Evolutionary conservation across 2,888 invertebrate genomes (phyloP).

Genomic region (Aquatica leii): DNA sequence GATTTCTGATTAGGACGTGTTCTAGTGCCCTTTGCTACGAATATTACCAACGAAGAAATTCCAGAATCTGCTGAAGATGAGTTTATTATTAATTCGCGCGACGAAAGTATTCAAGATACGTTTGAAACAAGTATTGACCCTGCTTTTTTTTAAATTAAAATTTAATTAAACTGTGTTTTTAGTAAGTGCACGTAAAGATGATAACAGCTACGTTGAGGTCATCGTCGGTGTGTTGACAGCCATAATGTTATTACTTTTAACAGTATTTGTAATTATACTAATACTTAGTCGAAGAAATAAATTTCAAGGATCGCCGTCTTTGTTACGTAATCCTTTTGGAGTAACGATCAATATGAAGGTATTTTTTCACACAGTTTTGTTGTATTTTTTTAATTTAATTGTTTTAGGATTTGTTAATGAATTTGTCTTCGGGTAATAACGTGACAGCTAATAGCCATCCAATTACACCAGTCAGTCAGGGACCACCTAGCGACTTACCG

Average conservation of each 20-base stretch:
- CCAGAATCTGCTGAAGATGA: constrained; percentile 63
- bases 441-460: constrained; percentile 55
- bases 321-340: constrained; percentile 68
- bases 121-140: constrained; percentile 66
- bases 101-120: constrained; percentile 63
- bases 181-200: constrained; percentile 67
- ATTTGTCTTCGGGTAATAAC: constrained; percentile 64
- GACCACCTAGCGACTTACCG: constrained; percentile 55
- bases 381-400: no score
- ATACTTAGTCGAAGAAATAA: constrained; percentile 68
- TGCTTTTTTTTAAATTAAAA: background rate
- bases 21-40: constrained; percentile 58
- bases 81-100: constrained; percentile 63
- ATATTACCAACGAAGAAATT: constrained; percentile 64
- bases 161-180: constrained; percentile 12
- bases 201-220: constrained; percentile 68
- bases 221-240: constrained; percentile 72
- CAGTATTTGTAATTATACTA: constrained; percentile 70
- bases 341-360: constrained; percentile 76
- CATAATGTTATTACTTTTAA: constrained; percentile 69
- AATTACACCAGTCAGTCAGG: constrained; percentile 58
- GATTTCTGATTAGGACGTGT: constrained; percentile 44
- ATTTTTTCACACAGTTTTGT: constrained; percentile 36
- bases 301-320: constrained; percentile 68
- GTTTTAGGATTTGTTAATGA: constrained; percentile 66